Percentiles rank a stretch among this genome's conserved stretches.
These are phyloP conservation scores for Gymnodraco acuticeps DNA, from an alignment of 2,797 vertebrate genomes.

Conservation along the genomic window DNA sequence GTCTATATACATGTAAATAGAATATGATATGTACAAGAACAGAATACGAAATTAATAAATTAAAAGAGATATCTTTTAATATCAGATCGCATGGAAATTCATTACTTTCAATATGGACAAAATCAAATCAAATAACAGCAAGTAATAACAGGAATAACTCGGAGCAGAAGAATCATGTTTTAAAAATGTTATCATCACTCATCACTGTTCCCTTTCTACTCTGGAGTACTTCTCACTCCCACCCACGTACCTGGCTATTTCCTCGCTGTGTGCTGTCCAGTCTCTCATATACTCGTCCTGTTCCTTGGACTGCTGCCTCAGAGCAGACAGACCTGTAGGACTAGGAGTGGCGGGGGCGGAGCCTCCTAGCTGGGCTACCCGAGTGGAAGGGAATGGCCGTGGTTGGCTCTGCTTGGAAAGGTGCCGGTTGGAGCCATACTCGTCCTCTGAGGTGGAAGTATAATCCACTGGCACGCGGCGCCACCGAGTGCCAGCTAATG, in stretches of 20 bases:
- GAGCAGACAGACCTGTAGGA: slow-evolving; percentile 79
- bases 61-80: too few relatives aligned
- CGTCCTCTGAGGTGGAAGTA: slow-evolving; percentile 98
- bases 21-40: too few relatives aligned
- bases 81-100: too few relatives aligned
- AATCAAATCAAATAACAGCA: not conserved
- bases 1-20: too few relatives aligned
- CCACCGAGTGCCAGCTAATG: slow-evolving; percentile 91
- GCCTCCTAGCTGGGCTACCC: slow-evolving; percentile 89
- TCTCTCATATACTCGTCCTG: slow-evolving; percentile 97
- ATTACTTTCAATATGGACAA: too few relatives aligned
- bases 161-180: not conserved
- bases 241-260: slow-evolving; percentile 92
- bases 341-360: slow-evolving; percentile 85
- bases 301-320: slow-evolving; percentile 91
- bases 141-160: not conserved
- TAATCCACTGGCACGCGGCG: slow-evolving; percentile 96
- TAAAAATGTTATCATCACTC: slow-evolving; percentile 12
- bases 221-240: not conserved
- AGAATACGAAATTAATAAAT: too few relatives aligned
- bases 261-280: slow-evolving; percentile 97
- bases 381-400: slow-evolving; percentile 83
- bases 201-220: slow-evolving; percentile 6
- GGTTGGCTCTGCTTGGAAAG: slow-evolving; percentile 89
- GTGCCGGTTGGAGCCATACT: slow-evolving; percentile 97